Base-by-base conservation (phyloP, 2,797 vertebrate genomes). In the Hypotaenidia okinawae region DNA sequence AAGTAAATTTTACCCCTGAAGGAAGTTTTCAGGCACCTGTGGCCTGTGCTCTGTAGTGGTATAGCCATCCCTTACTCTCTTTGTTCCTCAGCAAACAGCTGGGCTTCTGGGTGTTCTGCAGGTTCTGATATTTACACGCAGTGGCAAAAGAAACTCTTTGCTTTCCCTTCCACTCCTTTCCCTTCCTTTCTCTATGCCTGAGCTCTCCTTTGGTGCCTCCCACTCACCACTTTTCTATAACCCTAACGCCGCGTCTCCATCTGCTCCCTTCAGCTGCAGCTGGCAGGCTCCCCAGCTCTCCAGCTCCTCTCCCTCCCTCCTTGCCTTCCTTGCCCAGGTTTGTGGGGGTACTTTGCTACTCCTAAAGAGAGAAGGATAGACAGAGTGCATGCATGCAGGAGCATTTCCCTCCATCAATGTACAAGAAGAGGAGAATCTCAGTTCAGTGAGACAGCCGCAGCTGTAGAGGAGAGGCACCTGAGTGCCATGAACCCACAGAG, bases 221-320 rank as follows among this genome's bases (percentile, higher is more conserved):
- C 70, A 89, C 90, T 84, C 70, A 24, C 37, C 3, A 11, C 54
- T 68, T 80, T 82, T 77, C 79, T 85, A 57, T 93, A 87, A 82
- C 80, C 88, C 68, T 61, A 77, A 24, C 0, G 2, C 30, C 66
- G 54, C 5, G 0, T 52, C 63, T 86, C 85, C 93, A 86, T 90
- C 90, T 95, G 83, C 77, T 95, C 70, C 63, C 77, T 84, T 55
- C 3, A 6, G 57, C 81, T 89, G 81, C 81, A 89, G 73, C 81
- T 92, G 89, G 87, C 70, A 92, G 78, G 24, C 62, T 91, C 55
- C 75, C 67, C 55, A 49, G 30, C 24, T 80, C 41, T 23, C 24
- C 1, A 10, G 67, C 24, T 83, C 35, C 66, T 35, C 47, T 84
- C 47, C 30, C 30, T 87, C 79, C 27, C 57, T 67, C 35, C 11